Evolutionary conservation across 2,888 invertebrate species (phyloP), one percentile per base, ranked within the genome.

Genomic region (Polyommatus iphigenia): DNA sequence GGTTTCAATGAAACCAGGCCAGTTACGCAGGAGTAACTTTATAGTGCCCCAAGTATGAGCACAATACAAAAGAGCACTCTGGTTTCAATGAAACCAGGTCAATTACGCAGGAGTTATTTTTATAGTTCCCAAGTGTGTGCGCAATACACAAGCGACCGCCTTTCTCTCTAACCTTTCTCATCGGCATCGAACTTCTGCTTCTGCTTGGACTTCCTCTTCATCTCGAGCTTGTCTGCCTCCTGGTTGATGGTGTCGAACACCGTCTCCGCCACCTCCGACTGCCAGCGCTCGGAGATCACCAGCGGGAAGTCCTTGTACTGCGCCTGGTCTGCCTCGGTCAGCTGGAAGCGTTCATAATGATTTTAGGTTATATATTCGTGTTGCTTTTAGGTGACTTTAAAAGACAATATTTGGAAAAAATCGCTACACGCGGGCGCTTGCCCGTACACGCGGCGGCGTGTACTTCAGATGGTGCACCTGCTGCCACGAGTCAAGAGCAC

Each of bases 401-500:
- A 32, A 32, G 32, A 32, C 4, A 32, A 32, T 32, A 5, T 29
- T 32, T 32, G 32, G 32, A 32, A 32, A 32, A 32, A 32, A 3
- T 32, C 32, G 5, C 4, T 3, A 32, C 32, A n/a, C n/a, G n/a
- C n/a, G n/a, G n/a, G 36, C 36, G 36, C 1, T 36, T 36, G 36
- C 36, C 36, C 36, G 36, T 36, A 36, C 36, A 36, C 4, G 94
- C 3, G 99, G 99, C 78, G 99, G 99, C 24, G 99, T 98, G 93
- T 99, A 99, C 93, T 99, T 99, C 94, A 99, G 99, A 85, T 99
- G 96, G 92, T 99, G 99, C 78, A 99, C 99, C 90, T 99, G 99
- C 90, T 99, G 98, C 99, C 99, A n/a, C n/a, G n/a, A 99, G 93
- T 99, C 99, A 99, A 99, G 95, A 99, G 99, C 79, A 98, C 95